These are phyloP conservation scores for Torymus auratus DNA, from an alignment of 2,888 invertebrate species.

Conservation along the genomic window DNA sequence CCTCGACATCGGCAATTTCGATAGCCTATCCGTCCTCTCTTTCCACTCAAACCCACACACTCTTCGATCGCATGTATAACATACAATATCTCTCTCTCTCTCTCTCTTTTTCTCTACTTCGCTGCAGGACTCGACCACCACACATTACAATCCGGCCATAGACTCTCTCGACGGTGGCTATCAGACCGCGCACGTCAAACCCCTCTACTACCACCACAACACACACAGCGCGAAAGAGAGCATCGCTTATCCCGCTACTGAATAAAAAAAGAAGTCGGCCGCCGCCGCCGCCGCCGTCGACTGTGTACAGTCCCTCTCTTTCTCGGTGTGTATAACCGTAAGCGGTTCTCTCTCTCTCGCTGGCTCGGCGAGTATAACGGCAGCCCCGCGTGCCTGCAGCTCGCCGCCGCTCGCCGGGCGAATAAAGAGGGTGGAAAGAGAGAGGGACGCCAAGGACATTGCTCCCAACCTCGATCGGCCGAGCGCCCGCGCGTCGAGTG, in stretches of 20 bases:
- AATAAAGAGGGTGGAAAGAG: constrained; percentile 52
- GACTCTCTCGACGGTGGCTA: too few species aligned
- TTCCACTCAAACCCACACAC: not conserved
- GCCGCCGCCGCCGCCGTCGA: not conserved
- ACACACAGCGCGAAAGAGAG: not conserved
- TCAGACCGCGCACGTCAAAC: too few species aligned
- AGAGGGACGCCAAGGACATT: constrained; percentile 57
- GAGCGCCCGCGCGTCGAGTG: not conserved
- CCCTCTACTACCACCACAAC: too few species aligned
- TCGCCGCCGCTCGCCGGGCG: constrained; percentile 11
- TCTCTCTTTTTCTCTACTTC: not conserved
- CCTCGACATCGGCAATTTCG: not conserved
- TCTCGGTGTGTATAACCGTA: constrained; percentile 41
- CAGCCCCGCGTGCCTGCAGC: constrained; percentile 52
- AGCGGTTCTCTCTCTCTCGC: constrained; percentile 18
- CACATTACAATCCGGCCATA: too few species aligned
- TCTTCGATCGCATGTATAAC: constrained; percentile 9
- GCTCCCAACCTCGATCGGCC: constrained; percentile 57
- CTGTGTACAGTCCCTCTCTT: not conserved
- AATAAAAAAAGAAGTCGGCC: constrained; percentile 50
- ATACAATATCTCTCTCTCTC: constrained; percentile 1
- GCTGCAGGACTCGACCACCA: too few species aligned
- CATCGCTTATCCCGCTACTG: constrained; percentile 41
- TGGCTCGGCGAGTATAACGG: constrained; percentile 48
- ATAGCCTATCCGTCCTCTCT: not conserved